A percentile compares a stretch with the other conserved stretches of the same genome.
Evolutionary conservation across 2,113 vertebrate species (phyloP).

Genomic region (Psilopsiagon aurifrons): DNA sequence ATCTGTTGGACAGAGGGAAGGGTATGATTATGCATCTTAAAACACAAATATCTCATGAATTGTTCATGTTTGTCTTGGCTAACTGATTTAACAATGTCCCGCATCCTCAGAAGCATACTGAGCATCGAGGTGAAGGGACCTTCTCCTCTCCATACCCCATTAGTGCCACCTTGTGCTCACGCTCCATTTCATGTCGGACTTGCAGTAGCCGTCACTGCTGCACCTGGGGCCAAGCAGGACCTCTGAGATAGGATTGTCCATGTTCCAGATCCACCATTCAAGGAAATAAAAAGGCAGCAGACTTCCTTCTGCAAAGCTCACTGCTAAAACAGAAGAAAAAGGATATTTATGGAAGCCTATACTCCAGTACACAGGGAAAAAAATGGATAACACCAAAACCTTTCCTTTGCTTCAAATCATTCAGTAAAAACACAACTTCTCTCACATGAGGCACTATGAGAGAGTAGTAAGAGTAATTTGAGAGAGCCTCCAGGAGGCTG

Average conservation of each 20-base stretch:
- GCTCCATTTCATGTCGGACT: not conserved
- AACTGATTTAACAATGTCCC: not conserved
- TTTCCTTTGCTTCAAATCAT: not conserved
- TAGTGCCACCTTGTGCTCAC: conserved; percentile 15
- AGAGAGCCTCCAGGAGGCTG: not conserved
- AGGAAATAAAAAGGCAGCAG: not conserved
- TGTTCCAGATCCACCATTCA: not conserved
- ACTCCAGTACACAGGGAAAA: not conserved
- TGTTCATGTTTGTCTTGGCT: not conserved
- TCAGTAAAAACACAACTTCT: not conserved
- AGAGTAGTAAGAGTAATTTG: not conserved
- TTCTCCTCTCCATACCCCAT: not conserved
- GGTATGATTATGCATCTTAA: not conserved
- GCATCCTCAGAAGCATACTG: not conserved
- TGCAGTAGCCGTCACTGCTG: not conserved
- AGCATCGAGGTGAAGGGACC: not conserved
- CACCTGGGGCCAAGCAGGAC: not conserved
- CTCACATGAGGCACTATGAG: not conserved
- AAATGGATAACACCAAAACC: not conserved
- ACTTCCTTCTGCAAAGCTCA: not conserved
- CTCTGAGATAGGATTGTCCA: not conserved
- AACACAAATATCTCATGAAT: not conserved
- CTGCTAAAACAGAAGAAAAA: not conserved
- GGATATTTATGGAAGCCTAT: not conserved
- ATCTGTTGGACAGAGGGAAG: not conserved